phyloP scores from a whole-genome alignment of 2,888 invertebrate genomes.

The Pyrochroa serraticornis region DNA sequence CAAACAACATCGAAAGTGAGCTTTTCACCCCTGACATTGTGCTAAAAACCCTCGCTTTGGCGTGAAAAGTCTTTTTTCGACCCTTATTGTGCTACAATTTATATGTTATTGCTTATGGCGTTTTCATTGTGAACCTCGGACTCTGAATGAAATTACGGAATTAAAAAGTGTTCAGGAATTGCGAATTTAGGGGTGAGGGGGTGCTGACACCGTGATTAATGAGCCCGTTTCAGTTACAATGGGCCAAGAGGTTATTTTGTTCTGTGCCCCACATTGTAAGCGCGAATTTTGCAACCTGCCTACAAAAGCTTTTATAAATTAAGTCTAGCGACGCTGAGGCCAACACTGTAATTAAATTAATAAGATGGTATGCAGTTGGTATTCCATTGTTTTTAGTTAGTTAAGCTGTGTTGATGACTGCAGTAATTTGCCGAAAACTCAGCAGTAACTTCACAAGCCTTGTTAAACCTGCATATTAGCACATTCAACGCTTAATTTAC shows the following conservation, averaged over 20 bases:
- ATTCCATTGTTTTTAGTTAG: constrained; percentile 24
- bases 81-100: constrained; percentile 10
- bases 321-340: constrained; percentile 31
- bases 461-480: no score
- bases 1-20: no score
- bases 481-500: no score
- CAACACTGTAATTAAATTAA: constrained; percentile 41
- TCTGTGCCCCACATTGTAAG: constrained; percentile 30
- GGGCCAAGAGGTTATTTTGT: constrained; percentile 36
- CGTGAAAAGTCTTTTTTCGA: neutral
- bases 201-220: constrained; percentile 27
- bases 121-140: neutral
- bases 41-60: constrained; percentile 1
- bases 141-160: constrained; percentile 12
- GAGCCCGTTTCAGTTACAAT: constrained; percentile 26
- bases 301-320: constrained; percentile 41
- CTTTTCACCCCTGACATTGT: no score
- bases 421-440: no score
- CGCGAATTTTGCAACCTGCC: constrained; percentile 37
- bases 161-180: constrained; percentile 23
- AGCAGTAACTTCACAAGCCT: no score
- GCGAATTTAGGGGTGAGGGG: neutral
- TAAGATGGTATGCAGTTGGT: constrained; percentile 32
- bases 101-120: constrained; percentile 14
- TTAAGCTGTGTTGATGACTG: neutral